Evolutionary conservation across 2,888 invertebrate species (phyloP), one percentile per base, ranked within the genome.

Genomic region (Cataglyphis livida): DNA sequence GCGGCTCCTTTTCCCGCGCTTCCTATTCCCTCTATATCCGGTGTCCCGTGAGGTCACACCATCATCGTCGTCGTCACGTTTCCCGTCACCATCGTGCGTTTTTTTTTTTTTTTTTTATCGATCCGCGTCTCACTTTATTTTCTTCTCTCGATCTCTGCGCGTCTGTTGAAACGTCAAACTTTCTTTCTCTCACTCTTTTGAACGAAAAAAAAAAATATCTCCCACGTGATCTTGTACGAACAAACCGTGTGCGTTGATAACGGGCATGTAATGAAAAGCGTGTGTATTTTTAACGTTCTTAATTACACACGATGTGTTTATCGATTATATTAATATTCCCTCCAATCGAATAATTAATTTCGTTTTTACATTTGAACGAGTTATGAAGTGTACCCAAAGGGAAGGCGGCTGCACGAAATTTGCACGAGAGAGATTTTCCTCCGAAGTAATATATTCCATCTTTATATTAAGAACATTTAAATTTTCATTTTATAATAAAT

Each of bases 321-420:
- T 65, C 38, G 76, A 81, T 76, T 76, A 76, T 59, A 41, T 78
- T 44, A 64, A 57, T 81, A 44, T 76, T 65, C 21, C 54, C 32
- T 61, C 44, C 44, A 59, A 62, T 74, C 44, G 25, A 25, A 3
- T 64, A 81, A 65, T 62, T 57, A 74, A 25, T 74, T 75, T 21
- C 28, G 41, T 57, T 12, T 44, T 65, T 35, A 54, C 25, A 28
- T 54, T 15, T 57, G 25, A 74, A 21, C 9, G n/a, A 28, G 1
- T 21, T 12, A 7, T n/a, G 32, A 25, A 32, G n/a, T 44, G 25
- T 10, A 15, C 28, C 9, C n/a, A 21, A 25, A 28, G n/a, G 3
- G 2, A 9, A 57, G 12, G 28, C 28, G 32, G 32, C 18, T 25
- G 6, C 15, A 25, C 15, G 15, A 9, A 25, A 65, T 25, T 44